Evolutionary conservation across 2,888 invertebrate genomes (phyloP).

Genomic region (Leuctra nigra): DNA sequence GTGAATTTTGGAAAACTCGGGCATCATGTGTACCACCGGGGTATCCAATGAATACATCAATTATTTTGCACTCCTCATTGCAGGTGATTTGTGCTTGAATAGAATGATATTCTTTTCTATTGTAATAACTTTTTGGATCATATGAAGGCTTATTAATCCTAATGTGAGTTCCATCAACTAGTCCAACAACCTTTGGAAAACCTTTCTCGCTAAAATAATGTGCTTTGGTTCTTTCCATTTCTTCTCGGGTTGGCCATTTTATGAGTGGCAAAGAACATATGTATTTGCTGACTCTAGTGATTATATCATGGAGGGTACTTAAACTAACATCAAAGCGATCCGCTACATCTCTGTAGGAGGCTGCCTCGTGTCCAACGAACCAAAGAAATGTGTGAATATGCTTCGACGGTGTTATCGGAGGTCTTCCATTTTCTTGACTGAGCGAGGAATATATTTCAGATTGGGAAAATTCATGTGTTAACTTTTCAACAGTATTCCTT

Average conservation of each 20-base stretch:
- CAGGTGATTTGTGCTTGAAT: slow-evolving; percentile 25
- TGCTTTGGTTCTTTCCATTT: slow-evolving; percentile 4
- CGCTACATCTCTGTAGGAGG: slow-evolving; percentile 15
- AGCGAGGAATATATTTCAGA: too few relatives aligned
- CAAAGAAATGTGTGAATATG: slow-evolving; percentile 15
- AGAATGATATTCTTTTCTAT: slow-evolving; percentile 17
- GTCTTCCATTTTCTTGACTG: slow-evolving; percentile 5
- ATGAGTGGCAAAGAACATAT: slow-evolving; percentile 3
- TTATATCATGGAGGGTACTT: slow-evolving; percentile 10
- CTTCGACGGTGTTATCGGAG: background rate
- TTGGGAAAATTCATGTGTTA: too few relatives aligned
- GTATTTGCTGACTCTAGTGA: slow-evolving; percentile 9
- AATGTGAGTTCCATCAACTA: slow-evolving; percentile 18
- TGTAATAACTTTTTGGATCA: slow-evolving; percentile 14
- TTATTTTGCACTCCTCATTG: slow-evolving; percentile 25
- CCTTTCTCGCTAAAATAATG: slow-evolving; percentile 2
- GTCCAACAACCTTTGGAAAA: slow-evolving; percentile 11
- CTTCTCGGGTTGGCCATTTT: slow-evolving; percentile 2
- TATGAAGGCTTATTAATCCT: slow-evolving; percentile 10
- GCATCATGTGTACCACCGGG: slow-evolving; percentile 30
- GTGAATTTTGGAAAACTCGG: slow-evolving; percentile 26
- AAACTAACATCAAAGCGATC: slow-evolving; percentile 14
- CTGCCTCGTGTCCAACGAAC: slow-evolving; percentile 17
- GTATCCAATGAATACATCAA: slow-evolving; percentile 26
- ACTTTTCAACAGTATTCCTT: too few relatives aligned